These are phyloP conservation scores for Blastobasis lacticolella DNA, from an alignment of 2,888 invertebrate species.

Conservation along the genomic window DNA sequence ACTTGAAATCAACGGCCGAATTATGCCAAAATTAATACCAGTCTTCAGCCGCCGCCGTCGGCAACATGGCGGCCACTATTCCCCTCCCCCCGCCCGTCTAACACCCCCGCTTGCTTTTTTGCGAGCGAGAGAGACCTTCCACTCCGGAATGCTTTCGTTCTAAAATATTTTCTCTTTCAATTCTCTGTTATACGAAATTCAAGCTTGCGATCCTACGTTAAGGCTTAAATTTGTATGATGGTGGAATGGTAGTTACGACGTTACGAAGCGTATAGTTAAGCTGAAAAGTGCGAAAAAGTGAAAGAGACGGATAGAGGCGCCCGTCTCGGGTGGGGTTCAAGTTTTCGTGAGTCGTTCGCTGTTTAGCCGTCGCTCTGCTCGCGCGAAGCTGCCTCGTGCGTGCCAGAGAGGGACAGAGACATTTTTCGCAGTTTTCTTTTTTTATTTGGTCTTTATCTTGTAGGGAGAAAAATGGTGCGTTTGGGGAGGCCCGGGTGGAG, in stretches of 20 bases:
- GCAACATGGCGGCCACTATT: conserved; percentile 64
- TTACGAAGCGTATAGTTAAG: conserved; percentile 23
- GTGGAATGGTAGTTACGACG: conserved; percentile 15
- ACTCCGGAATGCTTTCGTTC: conserved; percentile 66
- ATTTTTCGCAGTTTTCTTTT: conserved; percentile 71
- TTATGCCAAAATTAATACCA: conserved; percentile 69
- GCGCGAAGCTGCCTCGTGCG: conserved; percentile 27
- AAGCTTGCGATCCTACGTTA: no score
- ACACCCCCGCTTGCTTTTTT: conserved; percentile 60
- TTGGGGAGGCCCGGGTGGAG: conserved; percentile 34
- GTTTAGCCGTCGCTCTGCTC: conserved; percentile 63
- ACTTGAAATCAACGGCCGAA: conserved; percentile 57
- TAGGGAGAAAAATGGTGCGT: conserved; percentile 68
- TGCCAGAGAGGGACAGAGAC: conserved; percentile 50
- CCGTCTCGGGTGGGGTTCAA: conserved; percentile 72
- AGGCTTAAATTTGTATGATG: conserved; percentile 16
- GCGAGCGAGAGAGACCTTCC: conserved; percentile 71
- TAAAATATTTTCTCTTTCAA: conserved; percentile 61
- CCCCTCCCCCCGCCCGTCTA: conserved; percentile 35
- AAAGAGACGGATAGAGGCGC: conserved; percentile 72
- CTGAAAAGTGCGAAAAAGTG: conserved; percentile 74
- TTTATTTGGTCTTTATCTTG: conserved; percentile 73
- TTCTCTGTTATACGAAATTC: no score
- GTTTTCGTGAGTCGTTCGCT: conserved; percentile 73
- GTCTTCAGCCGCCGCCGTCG: conserved; percentile 63